Percentiles rank a stretch among this genome's conserved stretches.
Conservation (phyloP, 2,888 invertebrate species). For the Calameuta pallipes region DNA sequence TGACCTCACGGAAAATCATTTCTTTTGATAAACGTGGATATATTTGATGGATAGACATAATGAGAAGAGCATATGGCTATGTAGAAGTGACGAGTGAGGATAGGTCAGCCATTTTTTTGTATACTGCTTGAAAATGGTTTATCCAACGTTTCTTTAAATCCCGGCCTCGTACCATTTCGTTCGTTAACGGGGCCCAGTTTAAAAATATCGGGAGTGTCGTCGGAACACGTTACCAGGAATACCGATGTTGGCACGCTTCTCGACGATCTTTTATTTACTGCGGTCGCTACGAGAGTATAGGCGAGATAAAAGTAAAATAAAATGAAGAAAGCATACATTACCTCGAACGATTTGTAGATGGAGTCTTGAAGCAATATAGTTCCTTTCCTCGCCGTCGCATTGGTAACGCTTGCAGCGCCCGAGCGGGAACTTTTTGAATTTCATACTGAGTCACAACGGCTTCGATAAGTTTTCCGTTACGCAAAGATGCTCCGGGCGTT, state of each 20-base stretch:
- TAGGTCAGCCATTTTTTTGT: neutral
- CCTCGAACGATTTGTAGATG: neutral
- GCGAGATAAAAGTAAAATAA: neutral
- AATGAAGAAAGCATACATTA: neutral
- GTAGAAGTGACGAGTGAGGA: neutral
- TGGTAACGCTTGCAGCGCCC: neutral
- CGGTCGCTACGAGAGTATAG: neutral
- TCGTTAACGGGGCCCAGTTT: neutral
- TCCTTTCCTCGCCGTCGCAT: neutral
- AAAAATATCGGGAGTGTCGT: neutral
- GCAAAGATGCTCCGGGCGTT: neutral
- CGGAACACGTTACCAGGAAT: neutral
- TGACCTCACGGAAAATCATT: neutral
- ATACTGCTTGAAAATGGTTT: neutral
- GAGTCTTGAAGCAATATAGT: neutral
- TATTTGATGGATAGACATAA: neutral
- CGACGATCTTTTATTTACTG: neutral
- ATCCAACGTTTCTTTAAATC: neutral
- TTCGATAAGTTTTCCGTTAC: neutral
- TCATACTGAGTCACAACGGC: neutral
- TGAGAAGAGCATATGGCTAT: neutral
- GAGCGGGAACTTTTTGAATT: neutral
- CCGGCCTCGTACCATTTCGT: neutral
- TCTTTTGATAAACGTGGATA: neutral
- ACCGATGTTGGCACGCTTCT: neutral